Evolutionary conservation across 2,888 invertebrate genomes (phyloP), one percentile per base, ranked within the genome.

Genomic region (Cremastobaeus sp.): DNA sequence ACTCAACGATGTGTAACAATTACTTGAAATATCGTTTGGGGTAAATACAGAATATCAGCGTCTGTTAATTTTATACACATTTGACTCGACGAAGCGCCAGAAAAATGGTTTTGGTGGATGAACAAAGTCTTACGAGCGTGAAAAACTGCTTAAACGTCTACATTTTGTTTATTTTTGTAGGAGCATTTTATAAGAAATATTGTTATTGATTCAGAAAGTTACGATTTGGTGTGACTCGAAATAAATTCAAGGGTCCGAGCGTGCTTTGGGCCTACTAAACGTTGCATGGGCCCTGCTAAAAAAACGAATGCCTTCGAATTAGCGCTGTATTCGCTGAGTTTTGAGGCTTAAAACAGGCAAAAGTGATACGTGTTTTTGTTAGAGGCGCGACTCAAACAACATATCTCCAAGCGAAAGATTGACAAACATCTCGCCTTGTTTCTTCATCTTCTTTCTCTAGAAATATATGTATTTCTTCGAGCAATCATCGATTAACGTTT

Each of bases 341-440:
- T 59, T 9, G 55, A 66, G 72, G 72, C 72, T 71, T 71, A 43
- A 47, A 43, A 62, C 32, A 45, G 47, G 60, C n/a, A n/a, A n/a
- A n/a, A n/a, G n/a, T 60, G 66, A 68, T 60, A 55, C 20, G 17
- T 43, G 32, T 43, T 25, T 57, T 52, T 62, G 52, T 62, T 21
- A 34, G 41, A 52, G 43, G 55, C 54, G 59, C 54, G 64, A 69
- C 25, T 74, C 45, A 41, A 66, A 66, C 11, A 60, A 81, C 83
- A 84, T 84, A 84, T 84, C 84, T 82, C 79, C 78, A 80, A 82
- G 65, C 68, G 70, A 59, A 64, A 60, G 69, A 39, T 34, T 20
- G 35, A 57, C n/a, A 3, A 50, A 48, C n/a, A n/a, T n/a, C n/a
- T 21, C 47, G 32, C 6, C n/a, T 32, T 11, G 8, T 25, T 8